Base-by-base conservation (phyloP, 2,888 invertebrate genomes). In the Monopis laevigella region DNA sequence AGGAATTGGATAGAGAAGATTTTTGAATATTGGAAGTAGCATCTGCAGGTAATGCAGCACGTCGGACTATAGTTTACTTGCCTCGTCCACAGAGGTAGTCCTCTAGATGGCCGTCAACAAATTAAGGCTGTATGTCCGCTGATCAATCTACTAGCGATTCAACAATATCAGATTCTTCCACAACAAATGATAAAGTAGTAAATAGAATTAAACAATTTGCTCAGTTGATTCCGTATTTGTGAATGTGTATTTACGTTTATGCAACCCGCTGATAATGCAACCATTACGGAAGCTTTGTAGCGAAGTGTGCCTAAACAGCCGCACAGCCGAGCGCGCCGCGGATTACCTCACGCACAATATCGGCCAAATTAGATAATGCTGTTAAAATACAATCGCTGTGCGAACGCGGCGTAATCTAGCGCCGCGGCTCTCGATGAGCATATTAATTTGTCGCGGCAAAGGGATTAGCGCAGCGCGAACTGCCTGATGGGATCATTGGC, bases 301-400 rank as follows among this genome's bases (percentile, higher is more conserved):
- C 24, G 10, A 7, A 24, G 59, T 59, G 58, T 65, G 64, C 56
- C 65, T 68, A 64, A 70, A 63, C 69, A 62, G 52, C 58, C 58
- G 62, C 58, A 54, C 65, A 62, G 62, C 65, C 61, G 59, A 62
- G 58, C 58, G 62, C 66, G 58, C 62, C 66, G 61, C 66, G 68
- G 74, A 77, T 78, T 75, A 77, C 65, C 67, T 59, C 73, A 78
- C 81, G 80, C 78, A 82, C 82, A 80, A 82, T 82, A 82, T 74
- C 81, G 68, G 66, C 70, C 78, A 81, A 82, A 84, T 84, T 83
- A 83, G 84, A 83, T 84, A 84, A 84, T 84, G 84, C 84, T 83
- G 83, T 84, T 84, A 84, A 84, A 84, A 84, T 80, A 84, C 82
- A 78, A 80, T 81, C 80, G 82, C 67, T 71, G 68, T 63, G 67